A percentile compares a stretch with the other conserved stretches of the same genome.
Conservation (phyloP, 2,113 vertebrate genomes). For the Diadophis punctatus region DNA sequence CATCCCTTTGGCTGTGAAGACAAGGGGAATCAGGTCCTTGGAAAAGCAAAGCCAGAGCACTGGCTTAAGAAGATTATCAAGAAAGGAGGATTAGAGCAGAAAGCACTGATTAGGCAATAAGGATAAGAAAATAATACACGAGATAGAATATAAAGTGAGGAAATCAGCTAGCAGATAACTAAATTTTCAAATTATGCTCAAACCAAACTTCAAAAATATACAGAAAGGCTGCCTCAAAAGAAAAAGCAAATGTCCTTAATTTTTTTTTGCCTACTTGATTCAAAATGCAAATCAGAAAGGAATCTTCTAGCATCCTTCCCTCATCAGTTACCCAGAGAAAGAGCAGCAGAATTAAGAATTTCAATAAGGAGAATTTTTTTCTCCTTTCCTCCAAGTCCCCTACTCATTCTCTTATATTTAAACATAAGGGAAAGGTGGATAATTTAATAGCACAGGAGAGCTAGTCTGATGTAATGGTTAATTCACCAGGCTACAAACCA, state of each 20-base stretch:
- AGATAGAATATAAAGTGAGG: neutral
- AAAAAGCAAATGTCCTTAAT: neutral
- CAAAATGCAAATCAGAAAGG: neutral
- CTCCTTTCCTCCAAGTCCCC: neutral
- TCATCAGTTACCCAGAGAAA: neutral
- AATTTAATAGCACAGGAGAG: neutral
- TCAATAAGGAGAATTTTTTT: neutral
- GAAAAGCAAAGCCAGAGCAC: neutral
- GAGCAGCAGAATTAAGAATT: neutral
- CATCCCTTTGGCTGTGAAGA: neutral
- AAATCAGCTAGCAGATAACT: neutral
- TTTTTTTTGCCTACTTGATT: neutral
- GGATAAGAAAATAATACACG: neutral
- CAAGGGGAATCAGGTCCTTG: neutral
- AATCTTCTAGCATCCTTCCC: neutral
- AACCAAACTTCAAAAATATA: neutral
- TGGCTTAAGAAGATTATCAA: neutral
- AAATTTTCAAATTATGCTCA: neutral
- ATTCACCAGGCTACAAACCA: neutral
- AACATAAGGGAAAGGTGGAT: neutral
- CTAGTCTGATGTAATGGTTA: neutral
- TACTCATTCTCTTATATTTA: neutral
- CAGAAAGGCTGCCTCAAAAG: neutral
- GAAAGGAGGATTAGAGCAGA: neutral
- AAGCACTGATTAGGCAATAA: neutral